phyloP scores from a whole-genome alignment of 2,888 invertebrate genomes.

The Anoplius nigerrimus region DNA sequence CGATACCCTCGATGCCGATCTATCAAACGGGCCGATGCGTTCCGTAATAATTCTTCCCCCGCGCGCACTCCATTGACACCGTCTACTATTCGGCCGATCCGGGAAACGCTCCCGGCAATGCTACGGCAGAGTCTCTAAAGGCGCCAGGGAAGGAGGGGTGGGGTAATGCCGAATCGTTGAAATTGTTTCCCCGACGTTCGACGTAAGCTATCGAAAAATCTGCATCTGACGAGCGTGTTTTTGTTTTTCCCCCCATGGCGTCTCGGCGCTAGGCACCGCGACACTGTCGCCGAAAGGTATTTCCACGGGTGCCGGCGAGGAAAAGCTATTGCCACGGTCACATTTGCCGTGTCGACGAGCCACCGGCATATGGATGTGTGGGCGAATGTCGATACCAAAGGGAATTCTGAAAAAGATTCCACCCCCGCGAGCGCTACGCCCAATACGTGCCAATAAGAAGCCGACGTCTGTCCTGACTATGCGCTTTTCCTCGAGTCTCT shows the following conservation, averaged over 20 bases:
- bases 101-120: neutral
- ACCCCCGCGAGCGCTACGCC: slow-evolving; percentile 5
- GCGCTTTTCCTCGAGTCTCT: too few species aligned
- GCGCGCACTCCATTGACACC: too few species aligned
- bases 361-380: slow-evolving; percentile 6
- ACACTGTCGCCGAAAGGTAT: slow-evolving; percentile 9
- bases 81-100: neutral
- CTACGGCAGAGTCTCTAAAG: neutral
- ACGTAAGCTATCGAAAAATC: slow-evolving; percentile 38
- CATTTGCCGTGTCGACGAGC: slow-evolving; percentile 8
- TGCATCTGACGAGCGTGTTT: slow-evolving; percentile 25
- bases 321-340: slow-evolving; percentile 15
- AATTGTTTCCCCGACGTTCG: slow-evolving; percentile 3
- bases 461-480: too few species aligned
- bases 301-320: neutral
- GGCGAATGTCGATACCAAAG: slow-evolving; percentile 18
- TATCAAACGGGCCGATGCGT: too few species aligned
- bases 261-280: neutral
- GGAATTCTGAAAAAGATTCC: slow-evolving; percentile 11
- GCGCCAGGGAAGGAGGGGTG: too few species aligned
- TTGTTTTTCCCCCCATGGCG: slow-evolving; percentile 15
- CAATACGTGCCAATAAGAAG: neutral
- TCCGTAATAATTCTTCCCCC: too few species aligned
- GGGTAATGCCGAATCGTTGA: too few species aligned
- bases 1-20: neutral